A percentile compares a stretch with the other conserved stretches of the same genome.
Evolutionary conservation across 1,140 invertebrate species (phyloP).

Genomic region (Bombus polaris): DNA sequence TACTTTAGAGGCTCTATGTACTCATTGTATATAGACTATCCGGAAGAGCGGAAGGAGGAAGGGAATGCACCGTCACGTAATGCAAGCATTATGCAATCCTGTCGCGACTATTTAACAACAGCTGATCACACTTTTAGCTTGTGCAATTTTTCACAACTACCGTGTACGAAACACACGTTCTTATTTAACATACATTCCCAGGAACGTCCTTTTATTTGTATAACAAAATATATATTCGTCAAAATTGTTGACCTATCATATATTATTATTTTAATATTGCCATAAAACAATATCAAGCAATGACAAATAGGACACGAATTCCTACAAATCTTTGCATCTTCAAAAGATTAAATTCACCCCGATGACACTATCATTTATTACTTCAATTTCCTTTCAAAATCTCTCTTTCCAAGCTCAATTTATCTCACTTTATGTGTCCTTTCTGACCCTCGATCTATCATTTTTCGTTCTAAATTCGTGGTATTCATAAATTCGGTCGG

Average conservation of each 20-base stretch:
- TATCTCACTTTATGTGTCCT: neutral
- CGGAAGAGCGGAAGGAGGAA: conserved; percentile 56
- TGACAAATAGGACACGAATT: too few species aligned
- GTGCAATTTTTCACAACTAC: neutral
- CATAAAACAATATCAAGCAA: neutral
- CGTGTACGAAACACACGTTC: too few species aligned
- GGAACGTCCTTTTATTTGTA: neutral
- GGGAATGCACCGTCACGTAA: conserved; percentile 55
- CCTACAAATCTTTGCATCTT: too few species aligned
- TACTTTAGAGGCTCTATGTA: conserved; percentile 55
- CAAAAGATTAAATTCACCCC: too few species aligned
- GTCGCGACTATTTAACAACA: conserved; percentile 56
- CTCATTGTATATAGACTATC: conserved; percentile 25
- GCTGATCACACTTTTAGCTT: conserved; percentile 58
- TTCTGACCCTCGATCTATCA: too few species aligned
- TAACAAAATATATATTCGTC: neutral
- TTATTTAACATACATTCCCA: too few species aligned
- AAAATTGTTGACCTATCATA: neutral
- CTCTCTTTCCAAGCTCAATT: neutral
- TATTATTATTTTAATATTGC: neutral
- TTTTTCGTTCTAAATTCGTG: neutral
- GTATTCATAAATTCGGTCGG: neutral
- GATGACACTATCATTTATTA: too few species aligned
- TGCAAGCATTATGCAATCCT: conserved; percentile 54
- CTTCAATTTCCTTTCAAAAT: too few species aligned